phyloP scores from a whole-genome alignment of 2,888 invertebrate genomes.

The Synergus japonicus region DNA sequence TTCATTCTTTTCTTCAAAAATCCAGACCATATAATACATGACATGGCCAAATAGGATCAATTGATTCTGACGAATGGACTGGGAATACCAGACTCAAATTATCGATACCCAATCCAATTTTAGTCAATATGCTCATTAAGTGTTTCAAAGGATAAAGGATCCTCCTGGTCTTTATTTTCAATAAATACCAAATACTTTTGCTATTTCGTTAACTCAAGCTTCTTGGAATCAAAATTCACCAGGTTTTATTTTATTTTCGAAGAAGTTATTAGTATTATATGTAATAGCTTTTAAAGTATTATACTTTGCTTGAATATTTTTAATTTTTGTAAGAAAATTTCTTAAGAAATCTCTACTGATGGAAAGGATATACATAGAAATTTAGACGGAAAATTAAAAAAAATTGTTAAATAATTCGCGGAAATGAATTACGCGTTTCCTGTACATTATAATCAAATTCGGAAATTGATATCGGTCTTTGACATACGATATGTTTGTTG shows the following conservation, averaged over 20 bases:
- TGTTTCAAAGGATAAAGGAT: background rate
- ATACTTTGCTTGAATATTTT: too few species aligned
- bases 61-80: constrained; percentile 16
- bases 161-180: too few species aligned
- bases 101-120: background rate
- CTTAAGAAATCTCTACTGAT: background rate
- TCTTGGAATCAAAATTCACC: too few species aligned
- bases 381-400: background rate
- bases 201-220: too few species aligned
- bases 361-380: background rate
- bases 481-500: constrained; percentile 12
- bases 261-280: too few species aligned
- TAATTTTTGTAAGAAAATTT: background rate
- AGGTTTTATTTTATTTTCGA: too few species aligned
- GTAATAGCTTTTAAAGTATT: too few species aligned
- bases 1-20: constrained; percentile 44
- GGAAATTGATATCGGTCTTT: background rate
- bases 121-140: background rate
- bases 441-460: background rate
- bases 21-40: constrained; percentile 49
- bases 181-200: too few species aligned
- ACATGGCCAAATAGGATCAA: constrained; percentile 8
- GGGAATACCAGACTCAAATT: constrained; percentile 27
- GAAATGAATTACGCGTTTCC: constrained; percentile 1
- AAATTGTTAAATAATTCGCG: background rate